Evolutionary conservation across 2,113 vertebrate genomes (phyloP), one percentile per base, ranked within the genome.

Genomic region (Pelusios castaneus): DNA sequence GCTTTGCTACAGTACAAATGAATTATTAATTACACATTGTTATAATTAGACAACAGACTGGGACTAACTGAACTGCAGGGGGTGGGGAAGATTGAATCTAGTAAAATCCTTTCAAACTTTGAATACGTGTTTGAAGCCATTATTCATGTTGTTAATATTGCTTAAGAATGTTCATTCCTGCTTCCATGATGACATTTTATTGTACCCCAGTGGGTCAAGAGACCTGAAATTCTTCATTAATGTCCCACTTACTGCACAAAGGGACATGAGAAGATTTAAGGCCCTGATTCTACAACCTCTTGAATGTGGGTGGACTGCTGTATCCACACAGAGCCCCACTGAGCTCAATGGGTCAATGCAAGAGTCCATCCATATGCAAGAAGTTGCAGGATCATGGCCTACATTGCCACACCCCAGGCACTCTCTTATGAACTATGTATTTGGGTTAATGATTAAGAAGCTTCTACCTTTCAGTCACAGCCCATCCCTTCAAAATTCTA

Each of bases 261-360:
- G 56, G 63, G 21, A 29, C 63, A 16, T 43, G 85, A 43, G 60
- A 43, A 10, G 73, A 73, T 45, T 45, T 5, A 3, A 55, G 47
- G 27, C 34, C 84, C 63, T 1, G 1, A 45, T 52, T 47, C 51
- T 60, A 75, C 6, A 41, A 27, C 19, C 9, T 55, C 9, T 22
- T 49, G 41, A 27, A 43, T 13, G 25, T 45, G 73, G 73, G 43
- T 45, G 41, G 24, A 76, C 41, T 27, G 41, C 73, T 45, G 73
- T 27, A 12, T 11, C 41, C 73, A 52, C 43, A 12, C 5, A 4
- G 4, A 51, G 34, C 70, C 54, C 17, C 2, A 0, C 12, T 0
- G 16, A 78, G 56, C 29, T 75, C 45, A 10, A 25, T 49, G 0
- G 0, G 47, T 0, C 41, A 60, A 19, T 1, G 60, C 58, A 58